Percentiles rank a stretch among this genome's conserved stretches.
These are phyloP conservation scores for Actenoides hombroni DNA, from an alignment of 2,113 vertebrate species.

Conservation along the genomic window DNA sequence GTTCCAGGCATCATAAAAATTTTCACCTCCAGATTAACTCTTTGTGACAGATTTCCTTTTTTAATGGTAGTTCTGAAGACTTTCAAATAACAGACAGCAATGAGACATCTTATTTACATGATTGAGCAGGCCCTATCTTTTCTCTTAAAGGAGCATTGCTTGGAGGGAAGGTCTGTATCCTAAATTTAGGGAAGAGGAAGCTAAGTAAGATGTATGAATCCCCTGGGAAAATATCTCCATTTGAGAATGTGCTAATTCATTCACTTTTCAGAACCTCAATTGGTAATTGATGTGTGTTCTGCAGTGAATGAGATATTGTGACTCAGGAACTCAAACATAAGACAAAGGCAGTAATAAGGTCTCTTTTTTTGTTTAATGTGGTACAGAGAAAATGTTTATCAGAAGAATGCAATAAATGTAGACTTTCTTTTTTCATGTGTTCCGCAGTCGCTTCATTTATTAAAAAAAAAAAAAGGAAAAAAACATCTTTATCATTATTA, in stretches of 20 bases:
- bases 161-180: constrained; percentile 37
- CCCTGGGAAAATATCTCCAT: constrained; percentile 50
- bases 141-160: constrained; percentile 37
- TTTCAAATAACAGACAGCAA: constrained; percentile 26
- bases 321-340: background rate
- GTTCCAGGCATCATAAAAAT: background rate
- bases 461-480: too few relatives aligned
- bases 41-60: background rate
- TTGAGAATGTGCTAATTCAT: constrained; percentile 61
- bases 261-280: constrained; percentile 35
- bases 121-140: background rate
- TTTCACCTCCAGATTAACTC: background rate
- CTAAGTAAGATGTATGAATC: constrained; percentile 30
- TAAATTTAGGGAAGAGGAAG: constrained; percentile 59
- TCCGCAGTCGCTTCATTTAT: background rate
- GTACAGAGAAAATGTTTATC: background rate
- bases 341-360: background rate
- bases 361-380: background rate
- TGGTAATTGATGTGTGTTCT: constrained; percentile 13
- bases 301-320: background rate
- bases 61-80: background rate
- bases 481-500: background rate
- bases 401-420: background rate
- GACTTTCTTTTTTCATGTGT: background rate
- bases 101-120: constrained; percentile 3